Evolutionary conservation across 2,113 vertebrate species (phyloP), one percentile per base, ranked within the genome.

Genomic region (Chitala chitala): DNA sequence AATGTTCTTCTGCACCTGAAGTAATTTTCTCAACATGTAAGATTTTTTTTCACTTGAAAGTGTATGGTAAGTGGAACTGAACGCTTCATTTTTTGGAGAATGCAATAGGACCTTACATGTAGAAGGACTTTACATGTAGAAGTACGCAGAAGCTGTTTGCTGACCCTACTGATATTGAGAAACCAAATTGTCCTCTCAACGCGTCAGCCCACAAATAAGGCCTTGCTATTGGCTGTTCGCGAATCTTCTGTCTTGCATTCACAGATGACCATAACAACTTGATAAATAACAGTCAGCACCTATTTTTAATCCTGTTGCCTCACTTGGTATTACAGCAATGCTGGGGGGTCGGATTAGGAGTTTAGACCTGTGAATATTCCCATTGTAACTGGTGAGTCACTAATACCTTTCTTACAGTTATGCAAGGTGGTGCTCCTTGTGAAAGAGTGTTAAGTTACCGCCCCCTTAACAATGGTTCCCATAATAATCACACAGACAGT

Each of bases 371-470:
- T 24, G 9, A 6, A 29, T 63, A 33, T 20, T 63, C 29, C 59
- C n/a, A n/a, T 63, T n/a, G 59, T 51, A 20, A 51, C 48, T 51
- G 48, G 48, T 48, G 42, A 68, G 40, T 68, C 24, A 68, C 36
- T 65, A 65, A 44, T 12, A 65, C 64, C n/a, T 46, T 68, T 22
- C 38, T 68, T n/a, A 48, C 24, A 4, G 64, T 68, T 68, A 68
- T 68, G 64, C 64, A 68, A 29, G 1, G 1, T 46, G 9, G 42
- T 13, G 22, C 64, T 68, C 42, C 38, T 4, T 68, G 24, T 5
- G 42, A 42, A 46, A 48, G 64, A 31, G 42, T 8, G 20, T 68
- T 15, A 1, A 0, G 3, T 46, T 29, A 48, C 40, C n/a, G 5
- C 0, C n/a, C 20, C 64, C 22, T 48, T 46, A 46, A 48, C 2